Evolutionary conservation across 2,888 invertebrate genomes (phyloP), one percentile per base, ranked within the genome.

Genomic region (Caenorhabditis imperialis): DNA sequence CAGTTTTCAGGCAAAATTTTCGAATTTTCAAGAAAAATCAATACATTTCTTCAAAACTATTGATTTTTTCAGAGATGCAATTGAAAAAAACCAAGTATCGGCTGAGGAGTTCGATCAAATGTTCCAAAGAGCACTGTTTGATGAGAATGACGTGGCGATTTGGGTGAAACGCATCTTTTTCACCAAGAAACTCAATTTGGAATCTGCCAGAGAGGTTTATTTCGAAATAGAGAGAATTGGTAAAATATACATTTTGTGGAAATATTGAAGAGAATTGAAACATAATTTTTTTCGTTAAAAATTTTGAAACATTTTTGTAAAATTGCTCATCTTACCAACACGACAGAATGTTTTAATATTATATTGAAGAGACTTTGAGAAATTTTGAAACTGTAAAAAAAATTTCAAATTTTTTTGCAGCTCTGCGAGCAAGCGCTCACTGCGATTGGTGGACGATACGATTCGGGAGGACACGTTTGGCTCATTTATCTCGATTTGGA

Each of bases 101-200:
- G 30, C 38, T 10, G 69, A 61, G 16, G 55, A 55, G 5, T 47
- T 78, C n/a, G 62, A 75, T 20, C 27, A 65, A 23, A 30, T 72
- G 42, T 78, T 78, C 42, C 33, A 69, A 2, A 40, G 20, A 37
- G 72, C 78, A 14, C 16, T 75, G 16, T 48, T 47, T 20, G 78
- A 78, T 33, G 37, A 33, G 14, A 75, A 75, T 22, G 45, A 51
- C 23, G 50, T 58, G 10, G 37, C 37, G 4, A 55, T 78, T 16
- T 78, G 78, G 78, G 27, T 61, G 10, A 72, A 78, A 40, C 48
- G 61, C 3, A 55, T 58, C 6, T 65, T 48, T 48, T 63, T 42
- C 23, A 54, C 51, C 4, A 20, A 30, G 2, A 60, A 42, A 8
- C 12, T 40, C 7, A 40, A 42, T n/a, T 45, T 55, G 8, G 55